Percentiles rank a stretch among this genome's conserved stretches.
Evolutionary conservation across 2,113 vertebrate species (phyloP).

Genomic region (Phalacrocorax carbo): DNA sequence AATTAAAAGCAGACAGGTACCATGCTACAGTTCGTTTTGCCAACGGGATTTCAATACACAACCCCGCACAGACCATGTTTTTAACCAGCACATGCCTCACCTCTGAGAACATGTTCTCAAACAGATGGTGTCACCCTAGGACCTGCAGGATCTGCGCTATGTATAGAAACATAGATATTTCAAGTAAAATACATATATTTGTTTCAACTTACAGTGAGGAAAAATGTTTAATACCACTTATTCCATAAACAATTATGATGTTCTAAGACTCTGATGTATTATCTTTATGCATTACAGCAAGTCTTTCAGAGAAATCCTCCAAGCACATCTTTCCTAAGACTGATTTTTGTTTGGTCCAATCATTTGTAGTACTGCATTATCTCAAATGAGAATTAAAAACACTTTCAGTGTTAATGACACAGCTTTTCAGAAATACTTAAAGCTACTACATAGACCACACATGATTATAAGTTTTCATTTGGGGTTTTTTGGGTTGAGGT

Average conservation of each 20-base stretch:
- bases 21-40: not conserved
- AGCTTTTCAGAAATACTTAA: not conserved
- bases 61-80: not conserved
- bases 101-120: not conserved
- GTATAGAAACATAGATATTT: not conserved
- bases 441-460: not conserved
- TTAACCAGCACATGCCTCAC: not conserved
- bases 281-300: not conserved
- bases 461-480: not conserved
- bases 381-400: not conserved
- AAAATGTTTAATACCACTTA: not conserved
- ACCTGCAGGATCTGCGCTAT: not conserved
- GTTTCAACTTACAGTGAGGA: not conserved
- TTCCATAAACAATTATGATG: not conserved
- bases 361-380: not conserved
- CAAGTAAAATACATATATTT: not conserved
- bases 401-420: not conserved
- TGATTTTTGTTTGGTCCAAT: not conserved
- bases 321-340: not conserved
- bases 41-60: not conserved
- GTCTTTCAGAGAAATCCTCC: not conserved
- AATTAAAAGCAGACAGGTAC: not conserved
- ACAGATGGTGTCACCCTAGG: not conserved
- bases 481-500: not conserved
- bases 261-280: not conserved